phyloP scores from a whole-genome alignment of 2,113 vertebrate genomes.

The Prolemur simus region DNA sequence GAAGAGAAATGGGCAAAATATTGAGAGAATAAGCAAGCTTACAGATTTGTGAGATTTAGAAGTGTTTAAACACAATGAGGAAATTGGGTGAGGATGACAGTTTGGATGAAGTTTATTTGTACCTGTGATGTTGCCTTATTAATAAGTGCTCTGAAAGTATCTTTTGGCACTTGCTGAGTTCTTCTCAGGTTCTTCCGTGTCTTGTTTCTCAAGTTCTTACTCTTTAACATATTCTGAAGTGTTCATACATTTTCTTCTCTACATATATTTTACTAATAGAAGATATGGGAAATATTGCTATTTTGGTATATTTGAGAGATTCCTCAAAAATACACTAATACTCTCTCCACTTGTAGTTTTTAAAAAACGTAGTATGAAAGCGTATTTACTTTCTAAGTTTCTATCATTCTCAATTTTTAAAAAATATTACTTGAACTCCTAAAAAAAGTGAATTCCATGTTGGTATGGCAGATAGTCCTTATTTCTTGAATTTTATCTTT shows the following conservation, averaged over 20 bases:
- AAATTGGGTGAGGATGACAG: background rate
- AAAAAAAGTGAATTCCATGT: background rate
- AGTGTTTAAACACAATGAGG: background rate
- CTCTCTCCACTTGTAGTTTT: background rate
- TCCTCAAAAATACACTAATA: conserved; percentile 20
- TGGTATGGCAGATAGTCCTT: background rate
- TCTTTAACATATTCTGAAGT: background rate
- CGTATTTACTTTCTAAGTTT: background rate
- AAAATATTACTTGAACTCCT: background rate
- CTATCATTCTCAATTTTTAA: background rate
- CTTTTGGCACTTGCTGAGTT: background rate
- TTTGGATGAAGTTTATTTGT: background rate
- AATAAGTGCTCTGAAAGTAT: background rate
- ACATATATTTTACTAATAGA: background rate
- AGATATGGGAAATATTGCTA: background rate
- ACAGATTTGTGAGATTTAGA: background rate
- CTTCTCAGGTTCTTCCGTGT: background rate
- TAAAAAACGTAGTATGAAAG: background rate
- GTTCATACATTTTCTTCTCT: background rate
- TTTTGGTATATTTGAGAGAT: conserved; percentile 11
- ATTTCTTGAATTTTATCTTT: background rate
- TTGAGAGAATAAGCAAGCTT: background rate
- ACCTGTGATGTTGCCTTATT: background rate
- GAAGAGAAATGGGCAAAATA: background rate
- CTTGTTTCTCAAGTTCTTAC: background rate